A percentile compares a stretch with the other conserved stretches of the same genome.
Evolutionary conservation across 2,113 vertebrate species (phyloP).

Genomic region (Ceyx melanurus): DNA sequence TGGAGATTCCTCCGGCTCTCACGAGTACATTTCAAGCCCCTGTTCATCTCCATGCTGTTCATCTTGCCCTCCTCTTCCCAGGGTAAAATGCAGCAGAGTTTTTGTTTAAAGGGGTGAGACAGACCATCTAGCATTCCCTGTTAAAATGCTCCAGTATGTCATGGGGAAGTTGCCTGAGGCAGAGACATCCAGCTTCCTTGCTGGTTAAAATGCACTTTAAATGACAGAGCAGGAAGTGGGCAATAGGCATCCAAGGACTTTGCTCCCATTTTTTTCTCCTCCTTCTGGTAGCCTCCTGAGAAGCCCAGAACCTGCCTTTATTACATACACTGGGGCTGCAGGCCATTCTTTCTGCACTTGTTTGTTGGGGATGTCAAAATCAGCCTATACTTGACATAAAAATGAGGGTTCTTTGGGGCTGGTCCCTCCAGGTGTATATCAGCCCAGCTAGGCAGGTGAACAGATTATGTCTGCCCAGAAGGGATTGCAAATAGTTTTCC

Average conservation of each 20-base stretch:
- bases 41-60: not conserved
- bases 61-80: not conserved
- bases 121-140: accelerated
- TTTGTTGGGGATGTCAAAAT: not conserved
- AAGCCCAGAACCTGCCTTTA: not conserved
- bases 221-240: not conserved
- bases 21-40: accelerated
- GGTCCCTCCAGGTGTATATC: not conserved
- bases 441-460: not conserved
- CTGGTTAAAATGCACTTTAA: not conserved
- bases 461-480: not conserved
- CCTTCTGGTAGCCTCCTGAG: not conserved
- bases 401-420: not conserved
- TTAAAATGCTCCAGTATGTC: accelerated
- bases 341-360: not conserved
- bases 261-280: accelerated
- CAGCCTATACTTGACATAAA: not conserved
- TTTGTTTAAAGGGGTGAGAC: not conserved
- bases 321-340: not conserved
- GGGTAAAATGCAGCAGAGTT: not conserved
- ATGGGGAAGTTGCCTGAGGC: accelerated
- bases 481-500: not conserved
- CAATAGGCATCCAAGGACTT: not conserved
- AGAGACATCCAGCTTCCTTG: not conserved
- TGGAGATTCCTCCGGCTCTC: not conserved